Conservation (phyloP, 2,888 invertebrate species). For the Lasioglossum villosulum region DNA sequence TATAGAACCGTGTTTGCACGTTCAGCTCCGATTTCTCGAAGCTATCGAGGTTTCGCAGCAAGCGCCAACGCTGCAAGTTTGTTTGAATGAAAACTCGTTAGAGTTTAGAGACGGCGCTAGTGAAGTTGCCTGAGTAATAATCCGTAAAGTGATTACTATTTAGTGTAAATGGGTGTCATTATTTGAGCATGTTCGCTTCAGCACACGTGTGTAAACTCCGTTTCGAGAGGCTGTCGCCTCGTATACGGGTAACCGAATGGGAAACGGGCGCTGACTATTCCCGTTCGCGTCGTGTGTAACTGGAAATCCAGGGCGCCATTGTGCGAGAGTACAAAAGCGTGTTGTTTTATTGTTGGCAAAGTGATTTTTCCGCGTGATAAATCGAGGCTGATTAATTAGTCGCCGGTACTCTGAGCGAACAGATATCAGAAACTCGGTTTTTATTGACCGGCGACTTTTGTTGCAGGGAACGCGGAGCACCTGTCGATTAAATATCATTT, state of each 20-base stretch:
- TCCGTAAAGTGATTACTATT: constrained; percentile 9
- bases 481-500: neutral
- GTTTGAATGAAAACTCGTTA: constrained; percentile 11
- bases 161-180: neutral
- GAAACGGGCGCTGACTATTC: neutral
- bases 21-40: neutral
- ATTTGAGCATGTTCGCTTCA: neutral
- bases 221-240: neutral
- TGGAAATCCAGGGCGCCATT: neutral
- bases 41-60: neutral
- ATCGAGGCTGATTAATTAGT: neutral
- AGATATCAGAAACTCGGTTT: neutral
- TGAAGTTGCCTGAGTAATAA: neutral
- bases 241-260: neutral
- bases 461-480: neutral
- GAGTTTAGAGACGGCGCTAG: neutral
- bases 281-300: neutral
- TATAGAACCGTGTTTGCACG: neutral
- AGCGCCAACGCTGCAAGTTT: neutral
- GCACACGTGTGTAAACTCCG: neutral
- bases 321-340: neutral
- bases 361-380: neutral
- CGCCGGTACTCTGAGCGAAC: neutral
- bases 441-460: neutral
- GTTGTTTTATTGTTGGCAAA: neutral